A percentile compares a stretch with the other conserved stretches of the same genome.
Evolutionary conservation across 2,113 vertebrate species (phyloP).

Genomic region (Camelus dromedarius): DNA sequence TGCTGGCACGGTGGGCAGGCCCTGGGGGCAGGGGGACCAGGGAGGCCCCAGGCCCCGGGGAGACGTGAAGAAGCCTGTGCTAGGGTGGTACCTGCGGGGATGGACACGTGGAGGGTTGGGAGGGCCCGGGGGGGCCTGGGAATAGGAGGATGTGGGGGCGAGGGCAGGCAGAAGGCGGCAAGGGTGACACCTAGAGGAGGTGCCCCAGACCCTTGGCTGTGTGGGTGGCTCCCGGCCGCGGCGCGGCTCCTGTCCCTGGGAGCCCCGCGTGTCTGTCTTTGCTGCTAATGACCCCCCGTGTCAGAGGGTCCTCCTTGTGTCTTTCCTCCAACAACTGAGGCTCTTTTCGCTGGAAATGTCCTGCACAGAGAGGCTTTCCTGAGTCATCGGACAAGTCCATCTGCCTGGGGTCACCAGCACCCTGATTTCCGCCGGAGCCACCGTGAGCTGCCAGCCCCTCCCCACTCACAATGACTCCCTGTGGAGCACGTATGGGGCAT

Average conservation of each 20-base stretch:
- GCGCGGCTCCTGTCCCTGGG: background rate
- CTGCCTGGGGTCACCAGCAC: background rate
- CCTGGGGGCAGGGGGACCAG: background rate
- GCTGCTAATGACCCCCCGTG: rapidly evolving
- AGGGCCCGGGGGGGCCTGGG: background rate
- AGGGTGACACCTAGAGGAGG: background rate
- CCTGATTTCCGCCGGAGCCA: background rate
- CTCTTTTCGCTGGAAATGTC: background rate
- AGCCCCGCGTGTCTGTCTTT: rapidly evolving
- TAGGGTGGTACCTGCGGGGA: background rate
- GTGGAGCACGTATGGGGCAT: background rate
- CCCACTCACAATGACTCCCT: background rate
- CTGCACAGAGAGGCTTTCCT: background rate
- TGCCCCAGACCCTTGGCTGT: background rate
- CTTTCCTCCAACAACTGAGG: background rate
- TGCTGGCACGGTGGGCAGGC: background rate
- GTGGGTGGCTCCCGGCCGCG: too few species aligned
- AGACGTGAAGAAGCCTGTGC: background rate
- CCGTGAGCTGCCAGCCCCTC: background rate
- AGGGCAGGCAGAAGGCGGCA: background rate
- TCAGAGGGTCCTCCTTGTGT: too few species aligned
- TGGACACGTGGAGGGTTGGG: rapidly evolving
- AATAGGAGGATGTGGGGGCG: rapidly evolving
- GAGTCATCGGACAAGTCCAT: background rate
- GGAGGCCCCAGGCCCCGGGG: background rate